Evolutionary conservation across 2,797 vertebrate species (phyloP).

Genomic region (Poecilia velifera): DNA sequence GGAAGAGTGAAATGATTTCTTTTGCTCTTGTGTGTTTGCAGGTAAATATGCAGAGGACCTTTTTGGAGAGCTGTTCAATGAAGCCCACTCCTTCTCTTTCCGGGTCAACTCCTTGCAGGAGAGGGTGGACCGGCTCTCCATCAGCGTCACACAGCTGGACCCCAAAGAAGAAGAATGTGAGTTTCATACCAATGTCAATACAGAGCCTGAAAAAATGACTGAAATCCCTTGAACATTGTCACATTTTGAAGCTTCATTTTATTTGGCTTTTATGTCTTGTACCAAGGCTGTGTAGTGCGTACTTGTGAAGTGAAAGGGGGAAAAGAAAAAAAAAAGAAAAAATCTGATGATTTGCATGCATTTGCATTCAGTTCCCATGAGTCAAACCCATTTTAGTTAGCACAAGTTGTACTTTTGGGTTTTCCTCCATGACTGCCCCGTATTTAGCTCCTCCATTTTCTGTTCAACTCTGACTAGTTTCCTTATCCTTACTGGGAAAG

Average conservation of each 20-base stretch:
- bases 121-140: constrained; percentile 95
- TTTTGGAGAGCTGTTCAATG: constrained; percentile 98
- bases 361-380: not conserved
- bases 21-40: constrained; percentile 60
- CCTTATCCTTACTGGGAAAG: not conserved
- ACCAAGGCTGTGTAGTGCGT: not conserved
- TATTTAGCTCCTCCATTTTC: not conserved
- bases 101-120: constrained; percentile 98
- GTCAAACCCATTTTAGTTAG: not conserved
- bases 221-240: not conserved
- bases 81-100: constrained; percentile 98
- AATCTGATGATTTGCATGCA: not conserved
- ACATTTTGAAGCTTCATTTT: not conserved
- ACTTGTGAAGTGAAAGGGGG: not conserved
- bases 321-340: not conserved
- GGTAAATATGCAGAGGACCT: constrained; percentile 99
- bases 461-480: not conserved
- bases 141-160: constrained; percentile 97
- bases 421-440: not conserved
- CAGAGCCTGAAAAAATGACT: not conserved
- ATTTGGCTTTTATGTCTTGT: not conserved
- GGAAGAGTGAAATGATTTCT: not conserved
- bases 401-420: not conserved
- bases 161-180: constrained; percentile 98
- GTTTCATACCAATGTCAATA: constrained; percentile 57